Conservation (phyloP, 1,140 invertebrate species). For the Chironomus striatipennis region DNA sequence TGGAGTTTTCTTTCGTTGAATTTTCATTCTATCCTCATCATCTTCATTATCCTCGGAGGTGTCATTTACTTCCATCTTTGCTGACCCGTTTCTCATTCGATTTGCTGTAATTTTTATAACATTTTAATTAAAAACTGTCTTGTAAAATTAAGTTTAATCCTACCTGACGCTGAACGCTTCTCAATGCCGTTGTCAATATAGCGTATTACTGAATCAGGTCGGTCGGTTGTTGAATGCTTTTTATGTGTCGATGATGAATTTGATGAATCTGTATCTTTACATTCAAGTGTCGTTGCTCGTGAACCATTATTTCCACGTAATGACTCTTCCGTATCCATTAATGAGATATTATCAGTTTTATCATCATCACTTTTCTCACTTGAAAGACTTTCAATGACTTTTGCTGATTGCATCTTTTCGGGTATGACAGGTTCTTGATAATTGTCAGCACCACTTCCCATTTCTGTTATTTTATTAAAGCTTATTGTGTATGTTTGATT, state of each 20-base stretch:
- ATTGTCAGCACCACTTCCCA: conserved; percentile 4
- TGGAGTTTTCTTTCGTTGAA: not conserved
- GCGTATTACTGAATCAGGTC: not conserved
- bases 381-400: not conserved
- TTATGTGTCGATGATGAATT: not conserved
- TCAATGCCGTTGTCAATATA: conserved; percentile 15
- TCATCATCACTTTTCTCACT: not conserved
- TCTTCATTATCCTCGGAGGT: not conserved
- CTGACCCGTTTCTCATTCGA: not conserved
- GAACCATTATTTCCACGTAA: not conserved
- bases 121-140: not conserved
- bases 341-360: not conserved
- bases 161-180: not conserved
- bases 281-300: not conserved
- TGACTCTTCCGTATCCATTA: not conserved
- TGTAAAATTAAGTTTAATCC: not conserved
- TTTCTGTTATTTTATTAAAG: not conserved
- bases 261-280: conserved; percentile 9
- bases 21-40: not conserved
- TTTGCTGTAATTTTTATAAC: not conserved
- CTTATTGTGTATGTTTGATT: conserved; percentile 16
- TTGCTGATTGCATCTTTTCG: not conserved
- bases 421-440: not conserved
- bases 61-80: not conserved
- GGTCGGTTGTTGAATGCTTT: not conserved